Percentiles rank a stretch among this genome's conserved stretches.
Evolutionary conservation across 2,113 vertebrate species (phyloP).

Genomic region (Ornithorhynchus anatinus): DNA sequence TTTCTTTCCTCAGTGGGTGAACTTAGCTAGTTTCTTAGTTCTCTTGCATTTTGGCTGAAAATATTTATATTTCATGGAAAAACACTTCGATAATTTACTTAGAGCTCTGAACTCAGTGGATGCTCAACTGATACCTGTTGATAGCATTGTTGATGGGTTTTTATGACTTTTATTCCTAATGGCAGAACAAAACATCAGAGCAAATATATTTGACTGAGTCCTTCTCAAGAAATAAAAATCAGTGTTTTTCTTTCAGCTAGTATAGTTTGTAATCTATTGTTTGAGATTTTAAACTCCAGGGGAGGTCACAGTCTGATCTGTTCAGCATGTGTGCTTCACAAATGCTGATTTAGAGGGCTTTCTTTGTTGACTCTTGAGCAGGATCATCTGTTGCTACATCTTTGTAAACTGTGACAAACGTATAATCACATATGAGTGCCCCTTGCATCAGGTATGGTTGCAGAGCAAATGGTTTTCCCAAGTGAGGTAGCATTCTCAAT

Average conservation of each 20-base stretch:
- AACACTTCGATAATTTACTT: background rate
- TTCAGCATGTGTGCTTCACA: background rate
- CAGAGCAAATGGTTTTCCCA: constrained; percentile 32
- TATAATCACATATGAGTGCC: constrained; percentile 44
- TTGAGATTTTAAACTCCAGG: background rate
- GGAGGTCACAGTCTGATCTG: background rate
- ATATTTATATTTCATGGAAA: background rate
- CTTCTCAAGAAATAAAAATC: background rate
- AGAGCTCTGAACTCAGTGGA: background rate
- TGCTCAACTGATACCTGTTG: background rate
- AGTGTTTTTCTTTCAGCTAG: too few relatives aligned
- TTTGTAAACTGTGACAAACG: constrained; percentile 8
- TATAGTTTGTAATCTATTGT: background rate
- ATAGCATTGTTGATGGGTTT: background rate
- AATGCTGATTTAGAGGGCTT: background rate
- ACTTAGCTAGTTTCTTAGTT: background rate
- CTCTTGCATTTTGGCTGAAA: background rate
- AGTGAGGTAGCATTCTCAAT: constrained; percentile 17
- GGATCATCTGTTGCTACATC: constrained; percentile 23
- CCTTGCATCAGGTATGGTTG: constrained; percentile 45
- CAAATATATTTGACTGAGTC: background rate
- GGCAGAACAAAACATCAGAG: background rate
- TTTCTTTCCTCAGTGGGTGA: background rate
- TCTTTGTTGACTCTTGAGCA: background rate
- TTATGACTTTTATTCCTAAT: background rate